Base-by-base conservation (phyloP, 2,888 invertebrate genomes). In the Hirtodrosophila confusa region DNA sequence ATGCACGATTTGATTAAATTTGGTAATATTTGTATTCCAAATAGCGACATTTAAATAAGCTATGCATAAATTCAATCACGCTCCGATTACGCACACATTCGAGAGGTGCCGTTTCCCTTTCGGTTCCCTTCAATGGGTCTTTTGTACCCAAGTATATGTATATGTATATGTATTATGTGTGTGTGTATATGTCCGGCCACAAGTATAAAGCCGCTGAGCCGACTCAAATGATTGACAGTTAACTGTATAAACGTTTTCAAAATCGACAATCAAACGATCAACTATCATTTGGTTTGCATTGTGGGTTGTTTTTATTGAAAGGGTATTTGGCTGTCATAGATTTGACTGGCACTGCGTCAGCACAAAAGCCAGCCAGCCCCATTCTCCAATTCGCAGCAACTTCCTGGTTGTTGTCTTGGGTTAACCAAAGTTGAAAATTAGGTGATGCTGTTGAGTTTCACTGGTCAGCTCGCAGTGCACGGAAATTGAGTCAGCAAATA, bases 251-350 rank as follows among this genome's bases (percentile, higher is more conserved):
- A 48, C 17, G 36, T 55, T 65, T 72, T 55, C 70, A 58, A 66
- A 66, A 37, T 48, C 43, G 49, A 39, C 36, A 55, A 36, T 44
- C 37, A 33, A 41, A 48, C 31, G 44, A 53, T 58, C 58, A 63
- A 65, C 53, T 40, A 68, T 73, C 63, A 62, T 60, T 62, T 55
- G 40, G 69, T 69, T 66, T 68, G 56, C 48, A 68, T 72, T 69
- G 69, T 61, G 49, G 43, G 17, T 51, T 17, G 54, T 36, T 17
- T 17, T 17, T 60, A 69, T 76, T 76, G 64, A 64, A 76, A 76
- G 76, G 73, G 73, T 73, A 61, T 58, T 53, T 58, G 62, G 36
- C 53, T 55, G 50, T 70, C 73, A 72, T 54, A 66, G 40, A 35
- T 56, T 48, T 70, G 3, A 29, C 23, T 24, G 64, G 39, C 41